These are phyloP conservation scores for Ceratitis capitata DNA, from an alignment of 1,140 invertebrate genomes.

Conservation along the genomic window DNA sequence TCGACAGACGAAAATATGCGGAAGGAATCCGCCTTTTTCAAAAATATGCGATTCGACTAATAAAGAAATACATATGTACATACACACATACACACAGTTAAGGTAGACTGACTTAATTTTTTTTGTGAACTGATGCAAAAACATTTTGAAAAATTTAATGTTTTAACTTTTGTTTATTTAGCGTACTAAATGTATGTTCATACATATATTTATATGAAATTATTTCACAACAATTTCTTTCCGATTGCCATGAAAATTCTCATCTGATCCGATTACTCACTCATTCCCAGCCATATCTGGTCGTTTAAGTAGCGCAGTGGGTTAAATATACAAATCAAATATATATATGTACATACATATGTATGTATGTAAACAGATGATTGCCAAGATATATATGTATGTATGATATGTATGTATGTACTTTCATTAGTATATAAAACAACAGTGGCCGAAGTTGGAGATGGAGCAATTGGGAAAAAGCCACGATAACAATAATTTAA, in stretches of 20 bases:
- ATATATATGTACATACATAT: neutral
- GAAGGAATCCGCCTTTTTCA: no score
- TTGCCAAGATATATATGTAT: neutral
- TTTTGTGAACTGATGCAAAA: no score
- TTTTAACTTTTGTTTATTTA: no score
- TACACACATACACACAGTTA: no score
- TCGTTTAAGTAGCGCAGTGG: slow-evolving; percentile 1
- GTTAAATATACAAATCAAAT: neutral
- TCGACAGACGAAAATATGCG: no score
- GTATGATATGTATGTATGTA: neutral
- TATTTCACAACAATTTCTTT: neutral
- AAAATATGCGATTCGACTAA: no score
- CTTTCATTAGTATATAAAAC: no score
- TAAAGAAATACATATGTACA: no score
- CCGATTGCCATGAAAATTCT: neutral
- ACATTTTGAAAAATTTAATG: no score
- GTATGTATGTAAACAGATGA: neutral
- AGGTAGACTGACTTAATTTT: no score
- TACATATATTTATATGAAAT: neutral
- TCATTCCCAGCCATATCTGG: neutral
- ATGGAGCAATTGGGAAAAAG: no score
- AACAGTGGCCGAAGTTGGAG: neutral
- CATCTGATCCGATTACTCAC: slow-evolving; percentile 1
- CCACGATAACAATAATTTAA: neutral
- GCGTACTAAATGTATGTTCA: no score